These are phyloP conservation scores for Rhyacophila brunnea DNA, from an alignment of 1,140 invertebrate genomes.

Conservation along the genomic window DNA sequence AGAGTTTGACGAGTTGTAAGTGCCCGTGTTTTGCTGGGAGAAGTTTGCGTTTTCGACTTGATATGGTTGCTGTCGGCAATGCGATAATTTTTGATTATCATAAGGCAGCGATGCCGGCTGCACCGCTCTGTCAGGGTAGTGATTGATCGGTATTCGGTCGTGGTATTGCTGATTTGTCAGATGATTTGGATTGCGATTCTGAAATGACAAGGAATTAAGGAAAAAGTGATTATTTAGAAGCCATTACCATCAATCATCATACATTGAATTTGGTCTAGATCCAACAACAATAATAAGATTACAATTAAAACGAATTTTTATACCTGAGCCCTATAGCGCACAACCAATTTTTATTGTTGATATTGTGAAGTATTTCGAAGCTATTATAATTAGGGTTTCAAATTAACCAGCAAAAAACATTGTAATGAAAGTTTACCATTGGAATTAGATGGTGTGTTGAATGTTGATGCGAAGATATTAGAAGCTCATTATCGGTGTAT, in stretches of 20 bases:
- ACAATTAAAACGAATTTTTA: no score
- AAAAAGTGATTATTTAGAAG: no score
- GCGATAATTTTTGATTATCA: conserved; percentile 17
- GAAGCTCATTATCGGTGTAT: conserved; percentile 34
- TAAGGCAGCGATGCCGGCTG: conserved; percentile 26
- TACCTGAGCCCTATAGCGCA: no score
- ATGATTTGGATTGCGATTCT: conserved; percentile 29
- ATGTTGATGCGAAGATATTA: conserved; percentile 31
- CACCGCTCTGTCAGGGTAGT: conserved; percentile 24
- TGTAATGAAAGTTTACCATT: conserved; percentile 19
- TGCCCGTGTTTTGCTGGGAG: conserved; percentile 34
- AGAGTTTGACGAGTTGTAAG: conserved; percentile 35
- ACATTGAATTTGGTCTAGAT: no score
- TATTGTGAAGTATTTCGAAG: no score
- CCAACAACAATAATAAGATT: no score
- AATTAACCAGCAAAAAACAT: no score
- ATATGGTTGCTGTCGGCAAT: conserved; percentile 18
- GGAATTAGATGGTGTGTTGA: conserved; percentile 33
- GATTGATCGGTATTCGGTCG: conserved; percentile 30
- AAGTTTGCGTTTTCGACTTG: conserved; percentile 20
- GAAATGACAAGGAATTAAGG: no score
- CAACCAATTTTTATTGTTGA: no score
- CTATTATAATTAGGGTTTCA: no score
- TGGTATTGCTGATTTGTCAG: conserved; percentile 22
- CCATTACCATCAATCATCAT: no score